Evolutionary conservation across 1,140 invertebrate species (phyloP).

Genomic region (Prorops nasuta): DNA sequence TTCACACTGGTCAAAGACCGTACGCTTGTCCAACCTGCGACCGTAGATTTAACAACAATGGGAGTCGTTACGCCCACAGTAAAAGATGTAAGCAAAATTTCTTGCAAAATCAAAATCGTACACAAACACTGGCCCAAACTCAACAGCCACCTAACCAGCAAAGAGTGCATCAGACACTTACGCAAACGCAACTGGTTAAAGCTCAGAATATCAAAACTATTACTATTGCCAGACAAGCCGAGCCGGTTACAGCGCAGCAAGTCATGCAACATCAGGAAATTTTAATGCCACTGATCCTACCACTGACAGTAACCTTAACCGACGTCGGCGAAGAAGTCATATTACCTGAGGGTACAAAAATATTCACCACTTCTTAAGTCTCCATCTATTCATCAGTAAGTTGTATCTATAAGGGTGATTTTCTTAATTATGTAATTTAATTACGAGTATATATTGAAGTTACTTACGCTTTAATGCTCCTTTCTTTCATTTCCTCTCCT

Average conservation of each 20-base stretch:
- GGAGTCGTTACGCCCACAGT: slow-evolving; percentile 53
- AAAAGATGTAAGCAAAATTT: slow-evolving; percentile 52
- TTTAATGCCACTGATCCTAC: slow-evolving; percentile 51
- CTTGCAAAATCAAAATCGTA: slow-evolving; percentile 33
- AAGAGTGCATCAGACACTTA: slow-evolving; percentile 15
- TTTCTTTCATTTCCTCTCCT: no score
- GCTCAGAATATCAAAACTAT: slow-evolving; percentile 51
- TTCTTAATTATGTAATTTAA: no score
- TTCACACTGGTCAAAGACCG: slow-evolving; percentile 62
- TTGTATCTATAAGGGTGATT: no score
- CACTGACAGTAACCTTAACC: slow-evolving; percentile 48
- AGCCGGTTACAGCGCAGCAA: slow-evolving; percentile 28
- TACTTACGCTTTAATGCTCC: no score
- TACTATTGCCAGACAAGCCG: slow-evolving; percentile 42
- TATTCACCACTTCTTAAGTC: slow-evolving; percentile 49
- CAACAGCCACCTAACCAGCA: slow-evolving; percentile 11
- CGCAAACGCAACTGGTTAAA: slow-evolving; percentile 40
- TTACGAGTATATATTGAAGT: no score
- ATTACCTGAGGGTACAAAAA: slow-evolving; percentile 51
- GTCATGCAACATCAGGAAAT: slow-evolving; percentile 52
- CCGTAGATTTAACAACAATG: slow-evolving; percentile 52
- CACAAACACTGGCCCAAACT: slow-evolving; percentile 16
- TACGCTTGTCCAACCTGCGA: slow-evolving; percentile 55
- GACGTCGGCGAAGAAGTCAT: slow-evolving; percentile 54
- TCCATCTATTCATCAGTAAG: no score